Base-by-base conservation (phyloP, 2,888 invertebrate species). In the Panzeria rudis region DNA sequence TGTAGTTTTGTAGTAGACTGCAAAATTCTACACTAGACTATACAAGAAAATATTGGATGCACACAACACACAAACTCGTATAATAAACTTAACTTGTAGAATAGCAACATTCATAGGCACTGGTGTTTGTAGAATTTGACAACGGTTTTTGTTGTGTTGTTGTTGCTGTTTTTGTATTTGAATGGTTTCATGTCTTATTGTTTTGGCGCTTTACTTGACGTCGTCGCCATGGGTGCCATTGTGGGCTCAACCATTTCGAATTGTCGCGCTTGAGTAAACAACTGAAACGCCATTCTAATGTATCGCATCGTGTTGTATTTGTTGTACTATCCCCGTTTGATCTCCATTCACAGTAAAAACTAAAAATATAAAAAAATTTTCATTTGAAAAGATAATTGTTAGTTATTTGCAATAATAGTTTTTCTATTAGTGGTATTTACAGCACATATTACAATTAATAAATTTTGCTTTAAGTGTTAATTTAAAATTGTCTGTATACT, bases 201-300 rank as follows among this genome's bases (percentile, higher is more conserved):
- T 86, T 84, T 82, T 79, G 82, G 85, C 78, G 82, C 82, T 85
- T 78, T 44, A 64, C 84, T 81, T 66, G 83, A 86, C 56, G 78
- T 84, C 84, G 86, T 86, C 83, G 83, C 86, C 86, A 85, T 86
- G 88, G 88, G 84, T 87, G 88, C 87, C 87, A 87, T 87, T 86
- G 89, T 88, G 89, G 89, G 87, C 89, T 89, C 89, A 89, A 88
- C 89, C 89, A 91, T 89, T 89, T 89, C 88, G 86, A 90, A 89
- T 87, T 88, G 91, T 90, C 88, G 89, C 89, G 91, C 91, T 90
- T 91, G 90, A 91, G 89, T 91, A 89, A 91, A 89, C 91, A 91
- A 44, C 75, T 75, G 47, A 88, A 89, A 88, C 89, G 87, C 87
- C 88, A 88, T 88, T 87, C 80, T 64, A 75, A 79, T 78, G 78